These are phyloP conservation scores for Ursus arctos DNA, from an alignment of 2,113 vertebrate species.

Conservation along the genomic window DNA sequence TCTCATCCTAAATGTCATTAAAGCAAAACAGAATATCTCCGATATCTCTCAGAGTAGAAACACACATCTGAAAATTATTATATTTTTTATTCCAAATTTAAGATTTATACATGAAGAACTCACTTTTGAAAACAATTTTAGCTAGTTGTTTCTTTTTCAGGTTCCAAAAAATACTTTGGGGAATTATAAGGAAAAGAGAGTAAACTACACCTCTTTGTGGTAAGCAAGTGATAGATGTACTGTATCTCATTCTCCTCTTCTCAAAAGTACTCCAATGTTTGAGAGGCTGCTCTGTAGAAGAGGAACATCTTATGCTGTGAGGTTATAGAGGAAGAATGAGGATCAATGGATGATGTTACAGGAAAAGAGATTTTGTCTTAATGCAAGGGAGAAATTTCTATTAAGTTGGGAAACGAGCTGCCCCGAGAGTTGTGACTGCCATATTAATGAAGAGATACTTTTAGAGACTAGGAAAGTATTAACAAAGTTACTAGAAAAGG, in stretches of 20 bases:
- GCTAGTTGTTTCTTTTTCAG: not conserved
- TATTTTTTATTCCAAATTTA: not conserved
- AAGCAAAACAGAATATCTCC: not conserved
- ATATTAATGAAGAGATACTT: slow-evolving; percentile 21
- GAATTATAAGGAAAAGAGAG: not conserved
- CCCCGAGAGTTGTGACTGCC: not conserved
- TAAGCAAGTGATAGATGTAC: not conserved
- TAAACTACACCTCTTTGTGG: not conserved
- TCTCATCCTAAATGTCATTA: not conserved
- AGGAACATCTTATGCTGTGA: not conserved
- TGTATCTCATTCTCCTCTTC: not conserved
- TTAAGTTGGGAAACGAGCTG: slow-evolving; percentile 28
- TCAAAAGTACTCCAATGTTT: not conserved
- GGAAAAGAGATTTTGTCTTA: slow-evolving; percentile 28
- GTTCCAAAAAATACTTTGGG: not conserved
- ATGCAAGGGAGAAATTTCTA: not conserved
- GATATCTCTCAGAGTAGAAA: not conserved
- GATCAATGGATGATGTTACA: not conserved
- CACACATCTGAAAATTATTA: not conserved
- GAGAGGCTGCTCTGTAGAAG: not conserved
- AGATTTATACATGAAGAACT: not conserved
- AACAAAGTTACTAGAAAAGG: not conserved
- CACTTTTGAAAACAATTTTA: not conserved
- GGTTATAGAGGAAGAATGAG: not conserved
- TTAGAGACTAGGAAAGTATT: not conserved